Evolutionary conservation across 2,888 invertebrate genomes (phyloP).

Genomic region (Xanthorhoe designata): DNA sequence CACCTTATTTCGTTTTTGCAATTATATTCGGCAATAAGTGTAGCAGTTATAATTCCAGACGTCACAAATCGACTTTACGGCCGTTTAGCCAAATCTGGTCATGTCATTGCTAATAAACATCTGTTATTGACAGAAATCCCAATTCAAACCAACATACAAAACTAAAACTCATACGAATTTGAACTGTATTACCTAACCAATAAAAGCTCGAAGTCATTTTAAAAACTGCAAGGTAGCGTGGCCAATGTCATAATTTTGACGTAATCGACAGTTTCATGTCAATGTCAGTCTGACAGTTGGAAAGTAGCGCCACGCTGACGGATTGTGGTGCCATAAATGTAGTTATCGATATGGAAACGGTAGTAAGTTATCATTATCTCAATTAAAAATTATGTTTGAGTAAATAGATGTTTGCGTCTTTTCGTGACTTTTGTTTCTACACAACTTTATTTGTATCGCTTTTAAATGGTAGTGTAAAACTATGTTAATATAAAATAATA

Average conservation of each 20-base stretch:
- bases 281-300: constrained; percentile 53
- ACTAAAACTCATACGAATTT: not conserved
- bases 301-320: constrained; percentile 55
- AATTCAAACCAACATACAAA: constrained; percentile 3
- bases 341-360: constrained; percentile 45
- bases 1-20: constrained; percentile 19
- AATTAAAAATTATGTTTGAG: constrained; percentile 48
- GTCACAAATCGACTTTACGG: constrained; percentile 30
- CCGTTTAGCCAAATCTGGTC: constrained; percentile 29
- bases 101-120: constrained; percentile 24
- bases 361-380: constrained; percentile 44
- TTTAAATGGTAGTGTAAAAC: not conserved
- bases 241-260: constrained; percentile 45
- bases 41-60: constrained; percentile 34
- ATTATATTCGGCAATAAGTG: constrained; percentile 32
- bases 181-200: constrained; percentile 1
- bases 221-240: not conserved
- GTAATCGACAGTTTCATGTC: constrained; percentile 57
- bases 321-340: constrained; percentile 51
- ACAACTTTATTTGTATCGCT: not conserved
- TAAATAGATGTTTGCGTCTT: not conserved
- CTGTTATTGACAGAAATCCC: constrained; percentile 16
- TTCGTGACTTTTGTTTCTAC: not conserved
- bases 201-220: not conserved
- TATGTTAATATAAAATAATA: no score